Percentiles rank a stretch among this genome's conserved stretches.
Conservation (phyloP, 2,888 invertebrate genomes). For the Rambutsinella grinnellia region DNA sequence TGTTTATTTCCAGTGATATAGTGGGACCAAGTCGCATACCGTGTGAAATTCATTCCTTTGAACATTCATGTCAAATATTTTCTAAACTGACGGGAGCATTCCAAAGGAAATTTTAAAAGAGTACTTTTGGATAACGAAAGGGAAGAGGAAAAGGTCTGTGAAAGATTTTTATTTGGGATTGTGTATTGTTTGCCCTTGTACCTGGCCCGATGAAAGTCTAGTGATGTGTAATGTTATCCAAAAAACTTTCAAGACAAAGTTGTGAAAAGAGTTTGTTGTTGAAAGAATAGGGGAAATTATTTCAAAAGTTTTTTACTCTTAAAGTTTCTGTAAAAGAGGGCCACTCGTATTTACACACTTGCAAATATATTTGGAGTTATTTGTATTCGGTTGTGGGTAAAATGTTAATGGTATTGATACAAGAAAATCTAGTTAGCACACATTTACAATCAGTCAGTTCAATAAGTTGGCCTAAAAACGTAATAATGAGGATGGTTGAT, state of each 20-base stretch:
- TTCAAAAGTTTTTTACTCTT: no score
- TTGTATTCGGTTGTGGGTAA: neutral
- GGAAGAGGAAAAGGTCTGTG: constrained; percentile 12
- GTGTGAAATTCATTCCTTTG: constrained; percentile 12
- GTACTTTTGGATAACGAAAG: neutral
- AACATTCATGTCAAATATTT: neutral
- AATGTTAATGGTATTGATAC: neutral
- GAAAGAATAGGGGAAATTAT: neutral
- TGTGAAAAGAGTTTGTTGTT: neutral
- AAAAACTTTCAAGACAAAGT: neutral
- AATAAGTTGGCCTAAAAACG: constrained; percentile 2
- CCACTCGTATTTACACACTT: neutral
- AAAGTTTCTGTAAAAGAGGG: neutral
- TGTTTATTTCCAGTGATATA: neutral
- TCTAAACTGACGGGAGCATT: neutral
- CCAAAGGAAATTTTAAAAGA: constrained; percentile 11
- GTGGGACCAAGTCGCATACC: neutral
- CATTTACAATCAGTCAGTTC: neutral
- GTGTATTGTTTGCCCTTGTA: neutral
- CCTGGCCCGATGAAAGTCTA: neutral
- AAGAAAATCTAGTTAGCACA: neutral
- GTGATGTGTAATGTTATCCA: neutral
- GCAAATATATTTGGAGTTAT: neutral
- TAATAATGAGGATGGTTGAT: no score
- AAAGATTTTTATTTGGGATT: neutral